phyloP scores from a whole-genome alignment of 2,888 invertebrate genomes.

The Drosophila dives region DNA sequence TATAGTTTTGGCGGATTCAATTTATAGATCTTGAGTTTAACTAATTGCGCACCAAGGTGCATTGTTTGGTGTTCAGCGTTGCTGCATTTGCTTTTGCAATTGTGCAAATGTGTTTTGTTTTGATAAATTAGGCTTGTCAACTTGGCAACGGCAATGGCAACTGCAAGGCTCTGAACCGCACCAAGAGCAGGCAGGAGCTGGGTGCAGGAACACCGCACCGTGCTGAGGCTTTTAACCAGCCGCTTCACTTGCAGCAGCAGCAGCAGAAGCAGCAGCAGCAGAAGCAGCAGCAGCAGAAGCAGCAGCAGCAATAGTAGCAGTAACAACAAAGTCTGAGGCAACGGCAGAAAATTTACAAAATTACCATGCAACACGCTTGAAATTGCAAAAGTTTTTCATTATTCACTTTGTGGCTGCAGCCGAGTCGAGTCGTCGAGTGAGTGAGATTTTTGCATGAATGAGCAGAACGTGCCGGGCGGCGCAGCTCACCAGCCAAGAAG shows the following conservation, averaged over 20 bases:
- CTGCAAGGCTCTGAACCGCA: slow-evolving; percentile 63
- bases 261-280: slow-evolving; percentile 5
- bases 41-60: slow-evolving; percentile 51
- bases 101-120: slow-evolving; percentile 82
- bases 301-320: slow-evolving; percentile 18
- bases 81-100: slow-evolving; percentile 78
- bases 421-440: slow-evolving; percentile 78
- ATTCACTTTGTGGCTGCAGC: slow-evolving; percentile 82
- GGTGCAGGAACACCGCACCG: slow-evolving; percentile 26
- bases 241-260: slow-evolving; percentile 44
- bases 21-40: not conserved
- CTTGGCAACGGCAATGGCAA: slow-evolving; percentile 64
- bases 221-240: slow-evolving; percentile 44
- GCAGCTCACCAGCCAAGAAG: slow-evolving; percentile 3
- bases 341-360: slow-evolving; percentile 74
- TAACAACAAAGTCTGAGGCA: slow-evolving; percentile 45
- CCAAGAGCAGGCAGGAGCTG: not conserved
- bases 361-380: slow-evolving; percentile 81
- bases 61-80: slow-evolving; percentile 60
- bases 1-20: not conserved
- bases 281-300: slow-evolving; percentile 14
- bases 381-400: slow-evolving; percentile 83
- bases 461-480: slow-evolving; percentile 71
- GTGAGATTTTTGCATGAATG: slow-evolving; percentile 82
- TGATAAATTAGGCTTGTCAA: slow-evolving; percentile 84